Evolutionary conservation across 53 echinoderm and acorn worm genomes (phyloP).

Genomic region (Mesocentrotus franciscanus): DNA sequence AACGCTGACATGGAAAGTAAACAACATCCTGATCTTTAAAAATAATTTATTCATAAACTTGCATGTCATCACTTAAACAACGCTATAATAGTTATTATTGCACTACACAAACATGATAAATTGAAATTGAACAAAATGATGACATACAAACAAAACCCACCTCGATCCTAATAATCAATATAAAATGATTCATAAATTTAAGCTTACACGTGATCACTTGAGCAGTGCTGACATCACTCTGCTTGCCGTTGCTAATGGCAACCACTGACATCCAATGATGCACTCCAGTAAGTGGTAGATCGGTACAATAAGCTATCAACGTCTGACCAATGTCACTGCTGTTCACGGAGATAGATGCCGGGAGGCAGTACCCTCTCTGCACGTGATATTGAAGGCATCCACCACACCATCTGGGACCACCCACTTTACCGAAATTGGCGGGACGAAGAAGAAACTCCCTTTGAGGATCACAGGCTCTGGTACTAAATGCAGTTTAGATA

Average conservation of each 20-base stretch:
- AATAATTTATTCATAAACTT: no score
- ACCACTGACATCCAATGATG: constrained; percentile 66
- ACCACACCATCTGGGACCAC: constrained; percentile 59
- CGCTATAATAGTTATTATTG: no score
- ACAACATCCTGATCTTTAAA: no score
- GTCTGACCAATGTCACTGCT: background rate
- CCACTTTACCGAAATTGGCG: constrained; percentile 69
- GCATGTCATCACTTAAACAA: no score
- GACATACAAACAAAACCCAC: no score
- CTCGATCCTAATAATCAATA: no score
- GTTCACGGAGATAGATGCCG: background rate
- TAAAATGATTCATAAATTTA: no score
- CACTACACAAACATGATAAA: no score
- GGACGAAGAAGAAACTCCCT: constrained; percentile 27
- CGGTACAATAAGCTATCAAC: constrained; percentile 68
- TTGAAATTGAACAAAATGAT: no score
- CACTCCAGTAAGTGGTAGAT: constrained; percentile 58
- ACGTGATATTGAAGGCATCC: constrained; percentile 57
- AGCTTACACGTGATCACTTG: constrained; percentile 68
- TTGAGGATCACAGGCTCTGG: constrained; percentile 32
- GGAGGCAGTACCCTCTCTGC: constrained; percentile 65
- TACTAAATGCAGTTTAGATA: constrained; percentile 7
- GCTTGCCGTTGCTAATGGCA: constrained; percentile 64
- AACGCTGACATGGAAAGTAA: no score
- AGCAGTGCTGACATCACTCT: background rate